Conservation (phyloP, 1,140 invertebrate genomes). For the Pseudomyrmex sp. region DNA sequence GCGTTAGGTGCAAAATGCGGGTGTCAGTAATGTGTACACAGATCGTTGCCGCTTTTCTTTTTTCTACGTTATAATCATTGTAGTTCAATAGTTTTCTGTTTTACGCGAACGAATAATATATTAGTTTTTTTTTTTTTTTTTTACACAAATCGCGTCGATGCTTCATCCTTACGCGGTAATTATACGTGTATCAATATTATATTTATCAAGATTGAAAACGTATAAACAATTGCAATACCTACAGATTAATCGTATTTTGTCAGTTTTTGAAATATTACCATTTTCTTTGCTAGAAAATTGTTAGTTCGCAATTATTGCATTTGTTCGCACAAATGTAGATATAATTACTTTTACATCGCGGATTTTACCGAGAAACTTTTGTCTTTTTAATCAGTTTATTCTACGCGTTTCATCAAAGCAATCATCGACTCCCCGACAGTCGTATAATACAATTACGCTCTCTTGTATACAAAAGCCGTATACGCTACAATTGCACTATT, state of each 20-base stretch:
- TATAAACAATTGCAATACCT: not conserved
- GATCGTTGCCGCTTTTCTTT: not conserved
- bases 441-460: constrained; percentile 30
- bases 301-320: not conserved
- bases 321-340: not conserved
- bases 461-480: constrained; percentile 19
- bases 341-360: not conserved
- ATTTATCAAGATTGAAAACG: constrained; percentile 8
- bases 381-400: not conserved
- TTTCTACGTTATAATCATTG: not conserved
- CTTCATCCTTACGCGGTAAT: not conserved
- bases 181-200: not conserved
- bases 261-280: not conserved
- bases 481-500: constrained; percentile 8
- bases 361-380: not conserved
- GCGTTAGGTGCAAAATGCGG: constrained; percentile 5
- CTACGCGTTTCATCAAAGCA: not conserved
- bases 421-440: not conserved
- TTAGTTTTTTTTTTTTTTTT: not conserved
- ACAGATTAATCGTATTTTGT: too few species aligned
- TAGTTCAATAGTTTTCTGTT: constrained; percentile 9
- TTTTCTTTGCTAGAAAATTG: not conserved
- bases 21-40: constrained; percentile 31
- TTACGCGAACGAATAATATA: constrained; percentile 1
- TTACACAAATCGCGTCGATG: not conserved